phyloP scores from a whole-genome alignment of 2,113 vertebrate genomes.

The Xenopus tropicalis region UCB_Xtro_10.0 CM004443.2:69930501-69931000 shows the following conservation, averaged over 20 bases:
- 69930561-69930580: too few species aligned
- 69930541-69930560: too few species aligned
- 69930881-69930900: slow-evolving; percentile 24
- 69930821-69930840: slow-evolving; percentile 15
- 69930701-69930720: too few species aligned
- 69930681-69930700: too few species aligned
- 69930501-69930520: too few species aligned
- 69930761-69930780: neutral
- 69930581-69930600: too few species aligned
- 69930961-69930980: slow-evolving; percentile 35
- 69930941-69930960: slow-evolving; percentile 27
- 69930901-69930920: slow-evolving; percentile 24
- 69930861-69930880: slow-evolving; percentile 24
- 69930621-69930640: too few species aligned
- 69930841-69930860: slow-evolving; percentile 12
- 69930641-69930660: too few species aligned
- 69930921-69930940: slow-evolving; percentile 26
- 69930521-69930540: too few species aligned
- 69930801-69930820: slow-evolving; percentile 1
- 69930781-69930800: slow-evolving; percentile 2
- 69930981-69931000: slow-evolving; percentile 22
- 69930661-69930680: too few species aligned
- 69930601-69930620: too few species aligned
- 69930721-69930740: too few species aligned
- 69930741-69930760: neutral